phyloP scores from a whole-genome alignment of 1,140 invertebrate species.

The Pseudomyrmex flavicornis region DNA sequence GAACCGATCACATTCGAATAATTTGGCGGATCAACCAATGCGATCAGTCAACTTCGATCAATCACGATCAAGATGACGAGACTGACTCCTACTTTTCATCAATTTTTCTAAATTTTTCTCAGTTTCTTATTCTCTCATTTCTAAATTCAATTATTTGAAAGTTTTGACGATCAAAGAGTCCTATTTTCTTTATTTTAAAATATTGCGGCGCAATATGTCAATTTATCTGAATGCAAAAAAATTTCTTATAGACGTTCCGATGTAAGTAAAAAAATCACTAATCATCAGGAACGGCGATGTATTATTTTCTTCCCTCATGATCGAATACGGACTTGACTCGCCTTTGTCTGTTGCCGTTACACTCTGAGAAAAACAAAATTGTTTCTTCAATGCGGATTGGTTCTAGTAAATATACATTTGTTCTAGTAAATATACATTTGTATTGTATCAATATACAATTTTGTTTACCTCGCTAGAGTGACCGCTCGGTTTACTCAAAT shows the following conservation, averaged over 20 bases:
- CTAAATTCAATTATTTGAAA: too few relatives aligned
- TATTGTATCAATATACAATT: constrained; percentile 11
- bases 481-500: constrained; percentile 1
- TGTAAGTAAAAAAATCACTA: constrained; percentile 61
- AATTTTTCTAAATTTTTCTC: too few relatives aligned
- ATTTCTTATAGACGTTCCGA: constrained; percentile 67
- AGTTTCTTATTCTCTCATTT: too few relatives aligned
- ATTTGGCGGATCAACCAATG: too few relatives aligned
- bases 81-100: too few relatives aligned
- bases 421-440: not conserved
- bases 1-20: too few relatives aligned
- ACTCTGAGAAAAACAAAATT: constrained; percentile 50
- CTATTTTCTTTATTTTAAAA: too few relatives aligned
- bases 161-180: too few relatives aligned
- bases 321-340: constrained; percentile 1
- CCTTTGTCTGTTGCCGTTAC: not conserved
- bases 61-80: too few relatives aligned
- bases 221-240: constrained; percentile 66
- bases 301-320: constrained; percentile 30
- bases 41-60: too few relatives aligned
- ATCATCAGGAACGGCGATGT: constrained; percentile 59
- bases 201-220: too few relatives aligned
- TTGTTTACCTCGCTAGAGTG: constrained; percentile 2
- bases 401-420: not conserved
- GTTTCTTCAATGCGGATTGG: not conserved